Evolutionary conservation across 2,888 invertebrate genomes (phyloP).

Genomic region (Rapana venosa): DNA sequence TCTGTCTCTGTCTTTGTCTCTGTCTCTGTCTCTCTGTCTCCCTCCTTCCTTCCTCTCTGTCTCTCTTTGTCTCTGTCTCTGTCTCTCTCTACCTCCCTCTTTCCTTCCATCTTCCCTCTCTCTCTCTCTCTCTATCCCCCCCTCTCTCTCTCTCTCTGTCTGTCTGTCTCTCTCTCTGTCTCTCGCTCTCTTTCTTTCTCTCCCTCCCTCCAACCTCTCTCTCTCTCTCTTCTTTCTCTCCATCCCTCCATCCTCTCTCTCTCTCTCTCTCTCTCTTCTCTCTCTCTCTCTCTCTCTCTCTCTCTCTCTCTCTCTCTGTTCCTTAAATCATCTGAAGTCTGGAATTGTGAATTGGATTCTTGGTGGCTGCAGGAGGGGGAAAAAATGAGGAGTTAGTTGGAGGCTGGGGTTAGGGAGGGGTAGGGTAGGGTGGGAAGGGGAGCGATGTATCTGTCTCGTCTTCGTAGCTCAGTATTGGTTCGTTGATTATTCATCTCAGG

Average conservation of each 20-base stretch:
- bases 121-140: neutral
- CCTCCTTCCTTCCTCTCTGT: neutral
- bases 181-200: neutral
- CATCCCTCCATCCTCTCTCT: neutral
- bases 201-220: neutral
- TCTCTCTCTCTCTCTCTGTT: neutral
- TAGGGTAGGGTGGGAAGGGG: neutral
- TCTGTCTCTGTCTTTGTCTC: too few relatives aligned
- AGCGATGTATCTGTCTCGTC: neutral
- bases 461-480: too few relatives aligned
- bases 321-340: neutral
- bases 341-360: too few relatives aligned
- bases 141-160: neutral
- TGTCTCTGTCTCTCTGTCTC: neutral
- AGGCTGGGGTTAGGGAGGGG: neutral
- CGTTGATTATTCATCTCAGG: neutral
- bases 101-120: too few relatives aligned
- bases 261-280: neutral
- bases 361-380: too few relatives aligned
- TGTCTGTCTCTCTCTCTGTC: too few relatives aligned
- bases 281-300: neutral
- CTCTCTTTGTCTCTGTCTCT: too few relatives aligned
- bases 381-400: neutral
- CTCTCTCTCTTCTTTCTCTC: neutral
- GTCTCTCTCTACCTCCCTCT: too few relatives aligned